These are phyloP conservation scores for Seriola dumerili DNA, from an alignment of 2,113 vertebrate genomes.

Conservation along the genomic window DNA sequence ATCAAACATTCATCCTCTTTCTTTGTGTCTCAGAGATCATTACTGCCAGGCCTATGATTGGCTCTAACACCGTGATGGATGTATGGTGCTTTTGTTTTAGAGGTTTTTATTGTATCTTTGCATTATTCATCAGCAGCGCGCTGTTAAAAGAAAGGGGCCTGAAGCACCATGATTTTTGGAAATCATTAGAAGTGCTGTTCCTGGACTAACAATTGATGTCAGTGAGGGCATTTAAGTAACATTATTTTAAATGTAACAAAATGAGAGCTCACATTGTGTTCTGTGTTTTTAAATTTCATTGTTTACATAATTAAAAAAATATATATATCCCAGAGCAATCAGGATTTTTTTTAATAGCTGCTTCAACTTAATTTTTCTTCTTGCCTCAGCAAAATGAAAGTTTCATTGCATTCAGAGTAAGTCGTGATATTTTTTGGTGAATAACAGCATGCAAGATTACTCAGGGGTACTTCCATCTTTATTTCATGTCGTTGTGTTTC, in stretches of 20 bases:
- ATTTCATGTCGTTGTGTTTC: background rate
- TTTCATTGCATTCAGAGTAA: conserved; percentile 17
- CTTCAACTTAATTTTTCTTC: conserved; percentile 11
- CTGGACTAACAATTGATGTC: background rate
- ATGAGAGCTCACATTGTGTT: conserved; percentile 7
- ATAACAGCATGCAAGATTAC: background rate
- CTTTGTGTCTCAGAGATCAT: conserved; percentile 68
- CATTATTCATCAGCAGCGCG: conserved; percentile 75
- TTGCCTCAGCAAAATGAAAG: background rate
- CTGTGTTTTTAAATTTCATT: background rate
- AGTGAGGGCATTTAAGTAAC: background rate
- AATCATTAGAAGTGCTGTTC: conserved; percentile 5
- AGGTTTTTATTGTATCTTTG: conserved; percentile 55
- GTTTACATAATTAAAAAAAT: conserved; percentile 5
- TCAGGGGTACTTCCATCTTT: background rate
- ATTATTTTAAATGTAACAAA: conserved; percentile 4
- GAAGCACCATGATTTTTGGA: background rate
- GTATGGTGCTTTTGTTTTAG: conserved; percentile 46
- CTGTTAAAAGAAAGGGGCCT: conserved; percentile 22
- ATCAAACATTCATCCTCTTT: conserved; percentile 74
- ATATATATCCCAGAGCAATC: background rate
- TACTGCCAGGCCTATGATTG: conserved; percentile 53
- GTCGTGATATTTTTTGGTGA: background rate
- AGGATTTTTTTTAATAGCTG: background rate
- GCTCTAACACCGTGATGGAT: conserved; percentile 54